phyloP scores from a whole-genome alignment of 1,140 invertebrate species.

The Zaprionus inermis region DNA sequence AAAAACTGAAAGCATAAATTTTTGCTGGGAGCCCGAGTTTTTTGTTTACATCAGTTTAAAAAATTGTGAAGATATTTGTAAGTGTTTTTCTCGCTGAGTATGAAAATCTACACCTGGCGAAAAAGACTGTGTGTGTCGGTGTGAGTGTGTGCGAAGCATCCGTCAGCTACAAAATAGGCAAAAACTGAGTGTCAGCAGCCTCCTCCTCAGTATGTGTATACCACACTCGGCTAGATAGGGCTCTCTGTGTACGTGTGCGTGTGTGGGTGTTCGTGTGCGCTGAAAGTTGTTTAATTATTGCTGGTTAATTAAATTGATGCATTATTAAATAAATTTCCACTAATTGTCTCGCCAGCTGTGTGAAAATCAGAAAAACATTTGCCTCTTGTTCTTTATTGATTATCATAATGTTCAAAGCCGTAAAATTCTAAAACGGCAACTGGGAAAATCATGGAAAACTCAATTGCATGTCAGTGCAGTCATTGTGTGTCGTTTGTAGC shows the following conservation, averaged over 20 bases:
- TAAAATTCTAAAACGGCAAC: slow-evolving; percentile 18
- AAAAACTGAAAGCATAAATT: slow-evolving; percentile 17
- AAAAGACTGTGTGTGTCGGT: slow-evolving; percentile 25
- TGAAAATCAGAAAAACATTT: slow-evolving; percentile 6
- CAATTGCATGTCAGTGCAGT: slow-evolving; percentile 1
- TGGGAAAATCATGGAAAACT: slow-evolving; percentile 12
- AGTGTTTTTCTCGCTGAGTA: slow-evolving; percentile 44
- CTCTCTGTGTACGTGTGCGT: slow-evolving; percentile 19
- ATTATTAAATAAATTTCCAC: slow-evolving; percentile 59
- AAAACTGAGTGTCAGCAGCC: slow-evolving; percentile 37
- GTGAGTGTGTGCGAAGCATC: slow-evolving; percentile 46
- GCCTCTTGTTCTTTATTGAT: slow-evolving; percentile 15
- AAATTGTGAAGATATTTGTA: slow-evolving; percentile 52
- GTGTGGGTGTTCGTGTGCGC: slow-evolving; percentile 12
- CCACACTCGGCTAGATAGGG: slow-evolving; percentile 17
- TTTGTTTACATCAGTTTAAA: slow-evolving; percentile 57
- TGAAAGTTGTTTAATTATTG: slow-evolving; percentile 47
- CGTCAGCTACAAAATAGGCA: slow-evolving; percentile 63
- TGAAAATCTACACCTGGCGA: slow-evolving; percentile 72
- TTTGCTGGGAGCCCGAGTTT: slow-evolving; percentile 2
- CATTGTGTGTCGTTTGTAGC: not conserved
- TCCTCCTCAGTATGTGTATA: slow-evolving; percentile 41
- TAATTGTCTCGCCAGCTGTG: slow-evolving; percentile 58
- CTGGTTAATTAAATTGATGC: slow-evolving; percentile 55
- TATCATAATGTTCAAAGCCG: slow-evolving; percentile 22